phyloP scores from a whole-genome alignment of 2,888 invertebrate genomes.

The Margaritifera margaritifera region DNA sequence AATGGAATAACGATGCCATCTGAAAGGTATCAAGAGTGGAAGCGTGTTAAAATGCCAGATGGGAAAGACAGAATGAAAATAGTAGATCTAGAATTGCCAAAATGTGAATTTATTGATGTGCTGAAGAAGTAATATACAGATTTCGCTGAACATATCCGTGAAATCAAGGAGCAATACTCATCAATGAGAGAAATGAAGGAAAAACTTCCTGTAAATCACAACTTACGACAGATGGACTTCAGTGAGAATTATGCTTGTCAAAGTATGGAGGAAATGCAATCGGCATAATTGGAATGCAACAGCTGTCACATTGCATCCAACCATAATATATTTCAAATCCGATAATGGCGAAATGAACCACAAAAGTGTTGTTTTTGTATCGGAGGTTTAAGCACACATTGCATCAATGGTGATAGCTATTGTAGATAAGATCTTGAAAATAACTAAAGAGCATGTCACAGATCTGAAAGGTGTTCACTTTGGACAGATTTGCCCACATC shows the following conservation, averaged over 20 bases:
- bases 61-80: constrained; percentile 30
- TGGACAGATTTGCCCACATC: too few relatives aligned
- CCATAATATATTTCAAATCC: too few relatives aligned
- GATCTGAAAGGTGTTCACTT: too few relatives aligned
- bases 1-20: constrained; percentile 1
- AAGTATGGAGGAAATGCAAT: too few relatives aligned
- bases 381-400: too few relatives aligned
- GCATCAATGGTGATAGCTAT: too few relatives aligned
- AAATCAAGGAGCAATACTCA: constrained; percentile 13
- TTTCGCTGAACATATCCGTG: constrained; percentile 20
- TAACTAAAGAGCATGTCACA: too few relatives aligned
- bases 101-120: constrained; percentile 64
- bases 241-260: constrained; percentile 5
- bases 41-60: constrained; percentile 21
- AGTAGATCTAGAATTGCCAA: constrained; percentile 18
- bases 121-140: constrained; percentile 58
- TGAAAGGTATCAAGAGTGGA: constrained; percentile 28
- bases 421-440: too few relatives aligned
- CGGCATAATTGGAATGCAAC: too few relatives aligned
- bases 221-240: constrained; percentile 22
- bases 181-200: constrained; percentile 19
- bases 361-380: too few relatives aligned
- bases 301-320: too few relatives aligned
- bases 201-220: constrained; percentile 11
- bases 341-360: too few relatives aligned